Evolutionary conservation across 2,113 vertebrate species (phyloP).

Genomic region (Laticauda colubrina): DNA sequence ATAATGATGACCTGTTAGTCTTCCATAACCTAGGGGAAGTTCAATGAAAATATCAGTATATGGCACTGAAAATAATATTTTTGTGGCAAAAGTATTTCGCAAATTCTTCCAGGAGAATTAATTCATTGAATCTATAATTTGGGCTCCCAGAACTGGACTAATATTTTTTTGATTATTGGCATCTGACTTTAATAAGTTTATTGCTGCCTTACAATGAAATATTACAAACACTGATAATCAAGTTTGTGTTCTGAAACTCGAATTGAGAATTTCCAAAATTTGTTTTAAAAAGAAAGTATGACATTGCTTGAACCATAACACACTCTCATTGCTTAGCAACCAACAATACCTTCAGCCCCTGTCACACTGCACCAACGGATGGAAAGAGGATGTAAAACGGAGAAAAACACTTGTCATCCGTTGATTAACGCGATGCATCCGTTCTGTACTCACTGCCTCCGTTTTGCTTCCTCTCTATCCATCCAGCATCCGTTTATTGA

Average conservation of each 20-base stretch:
- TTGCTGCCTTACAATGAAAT: background rate
- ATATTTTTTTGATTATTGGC: background rate
- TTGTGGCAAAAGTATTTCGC: background rate
- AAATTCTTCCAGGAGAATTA: background rate
- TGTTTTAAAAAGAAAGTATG: background rate
- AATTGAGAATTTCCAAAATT: background rate
- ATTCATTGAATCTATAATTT: background rate
- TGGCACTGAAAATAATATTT: background rate
- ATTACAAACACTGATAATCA: background rate
- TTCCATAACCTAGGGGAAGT: background rate
- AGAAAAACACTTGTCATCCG: too few species aligned
- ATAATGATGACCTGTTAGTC: background rate
- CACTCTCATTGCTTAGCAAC: background rate
- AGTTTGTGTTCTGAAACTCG: background rate
- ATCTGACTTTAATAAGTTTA: background rate
- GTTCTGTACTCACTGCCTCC: too few species aligned
- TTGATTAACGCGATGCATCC: too few species aligned
- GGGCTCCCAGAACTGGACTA: background rate
- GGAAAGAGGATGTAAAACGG: too few species aligned
- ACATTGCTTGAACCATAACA: conserved; percentile 12
- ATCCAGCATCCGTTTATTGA: too few species aligned
- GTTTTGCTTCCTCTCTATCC: too few species aligned
- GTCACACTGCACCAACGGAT: too few species aligned
- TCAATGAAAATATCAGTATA: background rate
- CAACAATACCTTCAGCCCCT: background rate